Evolutionary conservation across 2,113 vertebrate genomes (phyloP).

Genomic region (Phaetusa simplex): DNA sequence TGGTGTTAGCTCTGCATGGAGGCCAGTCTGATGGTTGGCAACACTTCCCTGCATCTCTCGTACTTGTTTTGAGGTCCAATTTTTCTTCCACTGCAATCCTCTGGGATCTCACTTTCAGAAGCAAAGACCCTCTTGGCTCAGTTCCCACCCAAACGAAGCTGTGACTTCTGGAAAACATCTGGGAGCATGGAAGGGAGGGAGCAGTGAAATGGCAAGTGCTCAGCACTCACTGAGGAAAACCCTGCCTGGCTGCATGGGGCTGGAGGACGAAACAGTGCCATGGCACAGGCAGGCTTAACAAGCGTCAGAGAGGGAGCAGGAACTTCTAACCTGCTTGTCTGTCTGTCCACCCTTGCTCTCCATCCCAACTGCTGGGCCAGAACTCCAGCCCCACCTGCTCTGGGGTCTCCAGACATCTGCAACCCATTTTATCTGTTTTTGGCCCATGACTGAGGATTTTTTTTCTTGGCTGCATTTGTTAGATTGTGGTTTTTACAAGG

Average conservation of each 20-base stretch:
- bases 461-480: not conserved
- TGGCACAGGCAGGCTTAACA: not conserved
- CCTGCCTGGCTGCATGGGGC: not conserved
- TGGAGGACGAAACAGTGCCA: not conserved
- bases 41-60: not conserved
- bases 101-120: not conserved
- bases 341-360: not conserved
- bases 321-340: not conserved
- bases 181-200: not conserved
- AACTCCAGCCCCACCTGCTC: not conserved
- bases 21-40: not conserved
- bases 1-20: not conserved
- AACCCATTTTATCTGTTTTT: not conserved
- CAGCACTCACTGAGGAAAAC: not conserved
- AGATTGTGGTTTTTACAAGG: not conserved
- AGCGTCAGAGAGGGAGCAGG: not conserved
- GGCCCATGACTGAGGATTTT: not conserved
- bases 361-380: not conserved
- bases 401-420: not conserved
- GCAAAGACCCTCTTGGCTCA: not conserved
- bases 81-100: not conserved
- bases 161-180: not conserved
- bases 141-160: not conserved
- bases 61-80: not conserved
- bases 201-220: accelerated